These are phyloP conservation scores for Myotis daubentonii DNA, from an alignment of 2,797 vertebrate species.

Conservation along the genomic window DNA sequence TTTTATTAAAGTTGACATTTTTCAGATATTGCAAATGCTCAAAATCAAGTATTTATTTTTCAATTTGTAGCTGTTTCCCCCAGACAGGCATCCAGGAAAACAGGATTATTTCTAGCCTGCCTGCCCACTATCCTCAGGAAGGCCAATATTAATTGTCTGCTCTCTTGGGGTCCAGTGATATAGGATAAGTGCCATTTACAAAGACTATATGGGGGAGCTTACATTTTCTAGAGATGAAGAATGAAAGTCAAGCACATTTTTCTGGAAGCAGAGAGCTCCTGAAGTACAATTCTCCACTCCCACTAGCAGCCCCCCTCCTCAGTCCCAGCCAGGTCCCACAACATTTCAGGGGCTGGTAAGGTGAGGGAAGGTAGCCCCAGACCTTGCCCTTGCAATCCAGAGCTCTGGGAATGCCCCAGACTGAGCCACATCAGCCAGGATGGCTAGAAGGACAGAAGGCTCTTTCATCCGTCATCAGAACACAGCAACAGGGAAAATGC, in stretches of 20 bases:
- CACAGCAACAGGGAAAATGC: neutral
- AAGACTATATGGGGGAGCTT: neutral
- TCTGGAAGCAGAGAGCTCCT: neutral
- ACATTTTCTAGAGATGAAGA: constrained; percentile 16
- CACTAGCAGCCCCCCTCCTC: neutral
- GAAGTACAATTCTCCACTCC: neutral
- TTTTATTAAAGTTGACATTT: constrained; percentile 44
- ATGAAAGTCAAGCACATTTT: neutral
- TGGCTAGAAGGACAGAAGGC: neutral
- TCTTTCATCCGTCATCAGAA: neutral
- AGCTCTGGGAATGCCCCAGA: neutral
- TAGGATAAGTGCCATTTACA: neutral
- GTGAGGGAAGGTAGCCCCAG: neutral
- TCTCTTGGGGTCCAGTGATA: constrained; percentile 8
- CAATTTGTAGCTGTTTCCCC: neutral
- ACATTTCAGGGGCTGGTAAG: neutral
- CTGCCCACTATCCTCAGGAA: neutral
- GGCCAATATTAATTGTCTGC: neutral
- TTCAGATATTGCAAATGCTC: constrained; percentile 13
- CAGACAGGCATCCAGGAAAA: neutral
- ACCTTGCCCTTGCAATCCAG: neutral
- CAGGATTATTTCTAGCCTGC: constrained; percentile 7
- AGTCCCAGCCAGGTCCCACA: neutral
- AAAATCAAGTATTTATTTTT: constrained; percentile 51
- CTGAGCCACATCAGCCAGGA: neutral